A percentile compares a stretch with the other conserved stretches of the same genome.
Evolutionary conservation across 2,797 vertebrate genomes (phyloP).

Genomic region (Lacerta agilis): DNA sequence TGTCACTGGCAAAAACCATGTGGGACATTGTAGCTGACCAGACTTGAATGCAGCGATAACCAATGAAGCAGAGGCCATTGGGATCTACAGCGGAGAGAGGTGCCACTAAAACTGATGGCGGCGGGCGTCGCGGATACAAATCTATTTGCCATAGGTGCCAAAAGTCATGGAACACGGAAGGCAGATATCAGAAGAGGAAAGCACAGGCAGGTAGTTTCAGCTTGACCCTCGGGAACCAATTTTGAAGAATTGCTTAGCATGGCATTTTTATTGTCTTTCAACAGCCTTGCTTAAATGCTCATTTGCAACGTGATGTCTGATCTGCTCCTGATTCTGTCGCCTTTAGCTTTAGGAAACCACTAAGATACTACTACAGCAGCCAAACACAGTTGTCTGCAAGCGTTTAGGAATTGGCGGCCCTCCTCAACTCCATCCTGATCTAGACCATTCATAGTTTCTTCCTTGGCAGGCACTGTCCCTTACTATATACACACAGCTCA

Average conservation of each 20-base stretch:
- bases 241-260: background rate
- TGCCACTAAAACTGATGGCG: no score
- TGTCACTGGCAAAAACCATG: no score
- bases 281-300: background rate
- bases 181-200: background rate
- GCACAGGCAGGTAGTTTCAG: background rate
- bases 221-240: background rate
- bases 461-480: background rate
- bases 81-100: no score
- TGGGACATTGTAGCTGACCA: background rate
- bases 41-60: background rate
- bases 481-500: background rate
- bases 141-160: background rate
- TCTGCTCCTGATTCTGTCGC: background rate
- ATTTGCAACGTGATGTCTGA: rapidly evolving
- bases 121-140: background rate
- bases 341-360: background rate
- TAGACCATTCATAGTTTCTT: rapidly evolving
- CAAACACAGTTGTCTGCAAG: rapidly evolving
- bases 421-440: background rate
- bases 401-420: rapidly evolving
- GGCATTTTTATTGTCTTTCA: background rate
- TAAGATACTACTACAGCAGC: background rate
- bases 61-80: no score
- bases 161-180: background rate